These are phyloP conservation scores for Regulus satrapa DNA, from an alignment of 2,113 vertebrate species.

Conservation along the genomic window DNA sequence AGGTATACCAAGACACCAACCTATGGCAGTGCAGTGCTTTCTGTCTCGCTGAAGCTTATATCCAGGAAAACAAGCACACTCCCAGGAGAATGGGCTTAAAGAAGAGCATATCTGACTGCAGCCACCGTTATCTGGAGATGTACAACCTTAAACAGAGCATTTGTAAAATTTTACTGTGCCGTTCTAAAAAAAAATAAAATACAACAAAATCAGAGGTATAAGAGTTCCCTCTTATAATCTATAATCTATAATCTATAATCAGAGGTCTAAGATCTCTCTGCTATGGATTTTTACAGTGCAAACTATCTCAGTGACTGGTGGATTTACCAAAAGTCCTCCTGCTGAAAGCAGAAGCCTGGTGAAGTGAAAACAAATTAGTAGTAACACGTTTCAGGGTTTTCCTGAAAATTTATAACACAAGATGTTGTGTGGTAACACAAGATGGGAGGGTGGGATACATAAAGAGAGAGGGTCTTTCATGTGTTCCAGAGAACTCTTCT, in stretches of 20 bases:
- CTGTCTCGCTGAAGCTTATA: slow-evolving; percentile 82
- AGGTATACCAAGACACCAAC: slow-evolving; percentile 64
- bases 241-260: too few species aligned
- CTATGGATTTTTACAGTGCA: neutral
- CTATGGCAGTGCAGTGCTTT: slow-evolving; percentile 79
- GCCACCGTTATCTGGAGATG: slow-evolving; percentile 84
- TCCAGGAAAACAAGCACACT: slow-evolving; percentile 85
- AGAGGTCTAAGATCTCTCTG: neutral
- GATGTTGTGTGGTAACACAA: neutral
- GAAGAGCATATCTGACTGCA: slow-evolving; percentile 87
- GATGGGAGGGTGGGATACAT: neutral
- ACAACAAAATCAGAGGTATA: neutral
- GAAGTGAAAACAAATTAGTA: neutral
- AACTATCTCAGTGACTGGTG: neutral
- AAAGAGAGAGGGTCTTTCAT: neutral
- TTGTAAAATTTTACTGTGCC: neutral
- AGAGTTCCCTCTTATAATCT: too few species aligned
- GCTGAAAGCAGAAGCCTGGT: neutral
- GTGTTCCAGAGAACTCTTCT: neutral
- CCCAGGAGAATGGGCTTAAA: slow-evolving; percentile 76
- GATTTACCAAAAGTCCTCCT: neutral
- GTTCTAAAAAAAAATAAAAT: neutral
- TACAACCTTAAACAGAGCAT: slow-evolving; percentile 80
- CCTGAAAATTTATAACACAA: neutral
- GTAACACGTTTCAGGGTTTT: neutral